A percentile compares a stretch with the other conserved stretches of the same genome.
These are phyloP conservation scores for Aporophyla nigra DNA, from an alignment of 2,888 invertebrate genomes.

Conservation along the genomic window DNA sequence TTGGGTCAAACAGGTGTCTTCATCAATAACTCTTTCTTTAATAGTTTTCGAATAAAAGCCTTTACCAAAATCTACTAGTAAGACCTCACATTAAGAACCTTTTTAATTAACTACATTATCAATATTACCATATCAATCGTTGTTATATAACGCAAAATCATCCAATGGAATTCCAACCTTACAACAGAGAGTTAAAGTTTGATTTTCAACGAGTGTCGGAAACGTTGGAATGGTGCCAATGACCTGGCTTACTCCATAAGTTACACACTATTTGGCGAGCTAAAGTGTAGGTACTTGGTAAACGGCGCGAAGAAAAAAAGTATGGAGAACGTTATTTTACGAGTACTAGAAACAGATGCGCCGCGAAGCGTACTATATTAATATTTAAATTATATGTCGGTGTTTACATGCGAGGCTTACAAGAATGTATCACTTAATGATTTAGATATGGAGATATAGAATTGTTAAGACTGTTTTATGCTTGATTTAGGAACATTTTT, in stretches of 20 bases:
- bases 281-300: constrained; percentile 64
- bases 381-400: constrained; percentile 30
- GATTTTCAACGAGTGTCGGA: constrained; percentile 35
- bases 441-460: background rate
- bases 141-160: constrained; percentile 46
- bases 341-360: constrained; percentile 56
- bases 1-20: constrained; percentile 6
- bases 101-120: constrained; percentile 45
- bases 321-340: constrained; percentile 62
- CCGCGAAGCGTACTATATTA: constrained; percentile 42
- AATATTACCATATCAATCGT: constrained; percentile 57
- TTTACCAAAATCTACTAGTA: constrained; percentile 16
- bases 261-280: constrained; percentile 75
- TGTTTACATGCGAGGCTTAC: constrained; percentile 33
- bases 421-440: background rate
- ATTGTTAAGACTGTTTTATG: background rate
- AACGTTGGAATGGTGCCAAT: constrained; percentile 77
- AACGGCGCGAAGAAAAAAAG: constrained; percentile 62
- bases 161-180: constrained; percentile 37
- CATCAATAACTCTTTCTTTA: constrained; percentile 35
- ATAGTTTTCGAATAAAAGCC: constrained; percentile 32
- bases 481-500: too few species aligned
- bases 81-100: constrained; percentile 33
- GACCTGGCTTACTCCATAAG: constrained; percentile 76
- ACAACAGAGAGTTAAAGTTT: constrained; percentile 33